A percentile compares a stretch with the other conserved stretches of the same genome.
Conservation (phyloP, 2,888 invertebrate genomes). For the Eumerus sabulonum region DNA sequence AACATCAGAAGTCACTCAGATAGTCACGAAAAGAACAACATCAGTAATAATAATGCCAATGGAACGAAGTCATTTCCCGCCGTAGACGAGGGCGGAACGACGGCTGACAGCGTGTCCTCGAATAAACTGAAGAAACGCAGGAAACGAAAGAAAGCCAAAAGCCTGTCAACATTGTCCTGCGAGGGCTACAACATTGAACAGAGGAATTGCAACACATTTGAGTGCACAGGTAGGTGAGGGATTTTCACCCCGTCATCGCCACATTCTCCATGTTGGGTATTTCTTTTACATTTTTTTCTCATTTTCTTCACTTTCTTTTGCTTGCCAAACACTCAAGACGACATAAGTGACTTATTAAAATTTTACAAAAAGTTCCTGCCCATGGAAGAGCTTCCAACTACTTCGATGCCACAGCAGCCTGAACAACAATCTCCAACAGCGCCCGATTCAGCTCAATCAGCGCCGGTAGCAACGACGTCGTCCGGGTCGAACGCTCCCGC, state of each 20-base stretch:
- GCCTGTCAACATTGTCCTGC: conserved; percentile 77
- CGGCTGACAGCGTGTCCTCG: conserved; percentile 55
- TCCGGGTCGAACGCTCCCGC: conserved; percentile 60
- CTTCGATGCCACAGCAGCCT: conserved; percentile 53
- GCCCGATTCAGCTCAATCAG: conserved; percentile 27
- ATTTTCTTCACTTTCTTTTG: conserved; percentile 9
- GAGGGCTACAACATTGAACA: conserved; percentile 79
- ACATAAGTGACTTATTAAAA: conserved; percentile 78
- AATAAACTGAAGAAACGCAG: conserved; percentile 67
- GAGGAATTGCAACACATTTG: conserved; percentile 78
- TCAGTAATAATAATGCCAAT: conserved; percentile 39
- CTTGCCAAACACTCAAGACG: conserved; percentile 73
- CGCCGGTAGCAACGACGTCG: conserved; percentile 22
- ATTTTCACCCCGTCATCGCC: background rate
- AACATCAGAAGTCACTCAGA: conserved; percentile 50
- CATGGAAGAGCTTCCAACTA: conserved; percentile 72
- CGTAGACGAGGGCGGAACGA: conserved; percentile 45
- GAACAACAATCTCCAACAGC: conserved; percentile 42
- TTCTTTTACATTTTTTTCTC: conserved; percentile 14
- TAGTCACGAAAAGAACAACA: conserved; percentile 55
- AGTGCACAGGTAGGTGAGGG: conserved; percentile 76
- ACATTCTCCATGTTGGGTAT: background rate
- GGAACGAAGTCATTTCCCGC: conserved; percentile 47
- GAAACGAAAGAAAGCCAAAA: conserved; percentile 73
- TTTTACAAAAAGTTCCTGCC: conserved; percentile 77